Evolutionary conservation across 2,888 invertebrate species (phyloP).

Genomic region (Ellobium chinense): DNA sequence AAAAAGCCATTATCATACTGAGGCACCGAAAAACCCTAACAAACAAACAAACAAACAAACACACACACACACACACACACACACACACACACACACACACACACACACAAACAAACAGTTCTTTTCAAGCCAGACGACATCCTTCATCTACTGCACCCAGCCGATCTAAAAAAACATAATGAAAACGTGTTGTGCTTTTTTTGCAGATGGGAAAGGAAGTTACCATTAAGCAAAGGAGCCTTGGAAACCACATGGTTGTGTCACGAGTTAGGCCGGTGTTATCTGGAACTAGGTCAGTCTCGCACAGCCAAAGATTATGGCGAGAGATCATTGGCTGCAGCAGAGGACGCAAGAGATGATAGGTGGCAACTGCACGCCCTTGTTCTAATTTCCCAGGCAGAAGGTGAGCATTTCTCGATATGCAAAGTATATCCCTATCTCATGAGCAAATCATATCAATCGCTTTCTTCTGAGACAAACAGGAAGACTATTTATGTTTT

Average conservation of each 20-base stretch:
- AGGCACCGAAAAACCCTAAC: too few species aligned
- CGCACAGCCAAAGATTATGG: slow-evolving; percentile 70
- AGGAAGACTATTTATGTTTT: not conserved
- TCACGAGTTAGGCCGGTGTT: slow-evolving; percentile 80
- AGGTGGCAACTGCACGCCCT: slow-evolving; percentile 77
- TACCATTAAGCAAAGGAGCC: slow-evolving; percentile 76
- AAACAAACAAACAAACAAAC: too few species aligned
- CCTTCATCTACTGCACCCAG: too few species aligned
- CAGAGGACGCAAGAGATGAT: slow-evolving; percentile 71
- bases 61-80: too few species aligned
- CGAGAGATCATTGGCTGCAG: slow-evolving; percentile 70
- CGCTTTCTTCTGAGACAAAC: not conserved
- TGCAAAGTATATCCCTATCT: too few species aligned
- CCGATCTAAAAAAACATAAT: too few species aligned
- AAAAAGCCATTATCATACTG: too few species aligned
- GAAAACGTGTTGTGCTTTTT: not conserved
- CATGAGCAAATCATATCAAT: too few species aligned
- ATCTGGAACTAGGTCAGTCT: slow-evolving; percentile 74
- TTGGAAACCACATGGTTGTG: slow-evolving; percentile 79
- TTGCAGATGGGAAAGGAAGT: slow-evolving; percentile 77
- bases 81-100: too few species aligned
- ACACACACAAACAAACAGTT: too few species aligned
- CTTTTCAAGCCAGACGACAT: too few species aligned
- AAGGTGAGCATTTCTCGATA: too few species aligned
- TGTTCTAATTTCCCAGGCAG: slow-evolving; percentile 76